These are phyloP conservation scores for Phrynocephalus versicolor DNA, from an alignment of 2,113 vertebrate species.

Conservation along the genomic window DNA sequence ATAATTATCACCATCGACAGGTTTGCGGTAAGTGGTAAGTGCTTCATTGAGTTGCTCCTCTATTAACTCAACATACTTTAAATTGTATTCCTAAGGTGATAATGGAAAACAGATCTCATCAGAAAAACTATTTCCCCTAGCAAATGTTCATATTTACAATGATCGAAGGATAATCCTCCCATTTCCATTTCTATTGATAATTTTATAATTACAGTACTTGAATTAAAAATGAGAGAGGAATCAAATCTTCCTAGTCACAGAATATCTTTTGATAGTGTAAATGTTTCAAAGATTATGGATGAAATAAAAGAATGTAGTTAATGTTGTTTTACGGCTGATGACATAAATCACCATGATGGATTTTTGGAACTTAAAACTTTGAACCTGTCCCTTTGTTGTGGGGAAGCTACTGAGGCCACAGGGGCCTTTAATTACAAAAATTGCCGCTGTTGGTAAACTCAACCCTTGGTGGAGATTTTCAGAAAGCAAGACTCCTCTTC, in stretches of 20 bases:
- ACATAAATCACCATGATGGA: too few species aligned
- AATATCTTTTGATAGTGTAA: not conserved
- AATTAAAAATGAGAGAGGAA: not conserved
- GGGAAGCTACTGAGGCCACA: too few species aligned
- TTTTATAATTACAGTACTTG: not conserved
- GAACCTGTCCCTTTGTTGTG: too few species aligned
- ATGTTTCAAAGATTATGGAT: not conserved
- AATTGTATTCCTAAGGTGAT: conserved; percentile 88
- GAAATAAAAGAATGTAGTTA: too few species aligned
- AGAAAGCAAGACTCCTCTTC: too few species aligned
- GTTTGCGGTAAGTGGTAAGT: conserved; percentile 96
- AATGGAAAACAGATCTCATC: not conserved
- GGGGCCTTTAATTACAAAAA: too few species aligned
- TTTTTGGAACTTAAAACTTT: too few species aligned
- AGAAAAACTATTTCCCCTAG: not conserved
- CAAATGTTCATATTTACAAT: not conserved
- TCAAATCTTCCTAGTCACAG: not conserved
- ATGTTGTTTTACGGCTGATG: too few species aligned
- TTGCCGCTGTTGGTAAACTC: too few species aligned
- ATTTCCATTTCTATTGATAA: not conserved
- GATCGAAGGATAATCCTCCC: not conserved
- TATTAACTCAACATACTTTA: conserved; percentile 95
- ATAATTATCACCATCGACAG: conserved; percentile 97
- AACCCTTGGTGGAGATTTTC: too few species aligned
- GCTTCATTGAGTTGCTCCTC: conserved; percentile 98